Evolutionary conservation across 2,888 invertebrate species (phyloP), one percentile per base, ranked within the genome.

Genomic region (Amblyjoppa proteus): DNA sequence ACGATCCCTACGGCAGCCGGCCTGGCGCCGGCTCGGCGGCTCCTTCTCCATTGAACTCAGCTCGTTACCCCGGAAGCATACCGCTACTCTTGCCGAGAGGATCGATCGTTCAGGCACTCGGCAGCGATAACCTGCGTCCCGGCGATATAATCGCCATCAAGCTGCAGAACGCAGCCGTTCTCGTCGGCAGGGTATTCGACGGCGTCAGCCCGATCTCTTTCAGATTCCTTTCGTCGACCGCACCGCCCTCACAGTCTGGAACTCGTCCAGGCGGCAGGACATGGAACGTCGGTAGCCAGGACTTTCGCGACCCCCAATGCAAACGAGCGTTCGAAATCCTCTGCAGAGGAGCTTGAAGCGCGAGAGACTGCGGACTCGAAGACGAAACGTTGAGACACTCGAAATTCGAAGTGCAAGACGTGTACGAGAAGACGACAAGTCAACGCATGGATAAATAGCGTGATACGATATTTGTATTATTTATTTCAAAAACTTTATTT

Each of bases 121-220:
- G 88, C 13, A 80, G 83, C 2, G 70, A 77, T 1, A 31, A 6
- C 31, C 16, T 90, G 2, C 3, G 28, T 56, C 86, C 89, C 31
- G 90, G 89, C 38, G 90, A 91, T 38, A 20, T 85, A 1, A 75
- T 91, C 3, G 70, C 84, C 13, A 74, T 91, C 16, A 66, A 78
- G 28, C 38, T 88, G 7, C 41, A 88, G 7, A 83, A 84, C 34
- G 84, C 81, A 11, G 53, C 75, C 13, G 61, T 51, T 1, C 80
- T 91, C 68, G 28, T 85, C 3, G 90, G 90, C 38, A 81, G 69
- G 61, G 75, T 90, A 16, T 2, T 66, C 9, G 88, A 89, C 31
- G 31, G 31, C 0, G 31, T 34, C 2, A 87, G 86, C 2, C 88
- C 87, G 3, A 87, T 91, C 49, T 82, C 28, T 2, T 90, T 91